Conservation (phyloP, 2,797 vertebrate species). For the Sus cebifrons region DNA sequence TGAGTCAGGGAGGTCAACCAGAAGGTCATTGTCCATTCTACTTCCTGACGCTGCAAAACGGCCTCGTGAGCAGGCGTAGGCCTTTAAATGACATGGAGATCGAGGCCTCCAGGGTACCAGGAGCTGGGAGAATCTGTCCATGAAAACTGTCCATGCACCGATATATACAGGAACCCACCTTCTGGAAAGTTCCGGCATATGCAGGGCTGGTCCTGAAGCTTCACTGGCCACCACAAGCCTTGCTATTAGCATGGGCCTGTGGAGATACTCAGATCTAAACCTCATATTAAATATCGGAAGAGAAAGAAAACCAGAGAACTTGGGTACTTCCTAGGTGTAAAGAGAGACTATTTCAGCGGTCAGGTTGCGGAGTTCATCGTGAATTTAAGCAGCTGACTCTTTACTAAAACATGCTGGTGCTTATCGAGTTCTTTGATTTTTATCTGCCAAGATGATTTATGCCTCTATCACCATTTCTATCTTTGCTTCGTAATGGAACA, state of each 20-base stretch:
- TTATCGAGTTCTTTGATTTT: background rate
- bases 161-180: background rate
- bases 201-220: background rate
- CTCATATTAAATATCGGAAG: background rate
- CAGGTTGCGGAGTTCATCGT: background rate
- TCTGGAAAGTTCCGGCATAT: background rate
- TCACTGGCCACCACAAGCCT: background rate
- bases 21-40: accelerated
- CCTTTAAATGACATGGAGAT: background rate
- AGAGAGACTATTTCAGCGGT: background rate
- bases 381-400: background rate
- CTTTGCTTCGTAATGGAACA: background rate
- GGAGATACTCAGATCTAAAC: background rate
- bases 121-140: background rate
- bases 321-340: background rate
- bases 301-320: background rate
- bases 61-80: background rate
- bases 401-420: background rate
- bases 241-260: background rate
- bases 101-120: background rate
- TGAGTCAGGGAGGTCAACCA: background rate
- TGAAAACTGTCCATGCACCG: background rate
- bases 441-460: background rate
- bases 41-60: background rate
- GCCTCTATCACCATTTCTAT: background rate